Evolutionary conservation across 92 coral and sea anemone species (phyloP).

Genomic region (Montipora capitata): DNA sequence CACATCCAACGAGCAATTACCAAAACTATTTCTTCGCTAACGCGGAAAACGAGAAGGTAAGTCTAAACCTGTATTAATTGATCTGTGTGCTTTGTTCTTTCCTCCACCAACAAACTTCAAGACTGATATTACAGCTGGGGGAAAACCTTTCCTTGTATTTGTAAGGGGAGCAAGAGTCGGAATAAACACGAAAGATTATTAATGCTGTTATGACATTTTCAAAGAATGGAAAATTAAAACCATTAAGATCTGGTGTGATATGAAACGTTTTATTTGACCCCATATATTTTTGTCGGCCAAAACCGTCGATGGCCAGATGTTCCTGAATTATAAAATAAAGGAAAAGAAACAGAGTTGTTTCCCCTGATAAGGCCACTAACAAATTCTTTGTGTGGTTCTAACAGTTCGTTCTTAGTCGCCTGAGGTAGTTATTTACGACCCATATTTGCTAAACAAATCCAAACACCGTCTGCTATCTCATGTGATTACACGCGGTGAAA

Average conservation of each 20-base stretch:
- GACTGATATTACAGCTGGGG: background rate
- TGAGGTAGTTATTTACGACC: background rate
- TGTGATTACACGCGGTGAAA: conserved; percentile 32
- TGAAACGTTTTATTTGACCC: conserved; percentile 13
- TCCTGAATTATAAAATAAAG: background rate
- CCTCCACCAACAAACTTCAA: background rate
- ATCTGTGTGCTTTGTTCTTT: background rate
- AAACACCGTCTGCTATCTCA: background rate
- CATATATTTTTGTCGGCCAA: background rate
- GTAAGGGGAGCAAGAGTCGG: background rate
- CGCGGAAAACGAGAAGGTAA: conserved; percentile 88
- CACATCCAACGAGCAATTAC: conserved; percentile 81
- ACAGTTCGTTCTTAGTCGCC: background rate
- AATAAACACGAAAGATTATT: background rate
- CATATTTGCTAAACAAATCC: conserved; percentile 5
- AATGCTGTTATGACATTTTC: background rate
- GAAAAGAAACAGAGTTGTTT: background rate
- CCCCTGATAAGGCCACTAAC: background rate
- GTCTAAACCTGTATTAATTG: conserved; percentile 16
- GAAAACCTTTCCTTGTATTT: background rate
- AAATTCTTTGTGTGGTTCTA: background rate
- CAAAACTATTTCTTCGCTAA: conserved; percentile 85
- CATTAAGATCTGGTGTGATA: conserved; percentile 37
- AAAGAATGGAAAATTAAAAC: conserved; percentile 3
- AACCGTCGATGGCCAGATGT: conserved; percentile 19